Evolutionary conservation across 2,888 invertebrate species (phyloP).

Genomic region (Imbricaverruca yamaguchii): DNA sequence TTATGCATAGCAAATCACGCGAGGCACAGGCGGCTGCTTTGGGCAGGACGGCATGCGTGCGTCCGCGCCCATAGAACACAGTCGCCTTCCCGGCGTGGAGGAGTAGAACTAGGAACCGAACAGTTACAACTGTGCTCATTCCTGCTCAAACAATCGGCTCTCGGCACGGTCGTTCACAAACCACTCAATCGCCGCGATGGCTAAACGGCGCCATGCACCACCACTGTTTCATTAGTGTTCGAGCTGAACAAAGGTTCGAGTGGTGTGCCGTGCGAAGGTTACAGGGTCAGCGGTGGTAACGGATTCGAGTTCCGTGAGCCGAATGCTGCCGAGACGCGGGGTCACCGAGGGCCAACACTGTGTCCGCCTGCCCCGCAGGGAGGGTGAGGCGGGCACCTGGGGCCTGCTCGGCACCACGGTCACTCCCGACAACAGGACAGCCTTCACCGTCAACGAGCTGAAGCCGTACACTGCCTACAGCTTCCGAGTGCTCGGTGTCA

Average conservation of each 20-base stretch:
- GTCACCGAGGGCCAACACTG: background rate
- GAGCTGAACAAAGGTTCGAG: background rate
- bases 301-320: background rate
- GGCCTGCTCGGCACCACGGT: background rate
- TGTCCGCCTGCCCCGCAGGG: background rate
- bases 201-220: background rate
- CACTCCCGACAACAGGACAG: constrained; percentile 31
- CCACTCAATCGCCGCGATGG: background rate
- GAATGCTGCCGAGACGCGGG: background rate
- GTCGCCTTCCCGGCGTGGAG: background rate
- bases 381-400: constrained; percentile 6
- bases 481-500: constrained; percentile 62
- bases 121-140: background rate
- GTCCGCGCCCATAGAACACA: no score
- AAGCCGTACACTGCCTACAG: constrained; percentile 67
- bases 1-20: background rate
- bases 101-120: background rate
- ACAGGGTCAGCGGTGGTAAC: background rate
- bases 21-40: background rate
- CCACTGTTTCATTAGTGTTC: background rate
- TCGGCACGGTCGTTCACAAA: background rate
- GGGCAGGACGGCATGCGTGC: background rate
- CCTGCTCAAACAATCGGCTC: background rate
- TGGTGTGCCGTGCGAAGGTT: background rate
- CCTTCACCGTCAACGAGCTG: constrained; percentile 53